These are phyloP conservation scores for Otolemur crassicaudatus DNA, from an alignment of 2,797 vertebrate genomes.

Conservation along the genomic window DNA sequence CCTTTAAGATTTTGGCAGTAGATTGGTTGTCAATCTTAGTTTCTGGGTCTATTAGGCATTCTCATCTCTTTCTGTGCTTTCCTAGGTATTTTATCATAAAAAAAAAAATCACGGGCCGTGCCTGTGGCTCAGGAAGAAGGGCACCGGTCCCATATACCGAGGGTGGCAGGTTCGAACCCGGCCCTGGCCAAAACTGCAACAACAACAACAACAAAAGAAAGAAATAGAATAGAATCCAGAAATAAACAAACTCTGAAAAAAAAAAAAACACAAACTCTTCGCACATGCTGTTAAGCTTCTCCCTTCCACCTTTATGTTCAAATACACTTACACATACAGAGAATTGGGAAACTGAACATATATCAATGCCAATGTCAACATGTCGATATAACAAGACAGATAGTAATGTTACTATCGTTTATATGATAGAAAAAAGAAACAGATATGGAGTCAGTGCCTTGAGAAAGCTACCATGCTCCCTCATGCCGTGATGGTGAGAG, in stretches of 20 bases:
- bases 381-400: not conserved
- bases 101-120: not conserved
- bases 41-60: conserved; percentile 69
- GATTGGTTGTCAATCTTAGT: conserved; percentile 79
- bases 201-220: too few relatives aligned
- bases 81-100: conserved; percentile 52
- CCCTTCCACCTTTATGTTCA: not conserved
- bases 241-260: too few relatives aligned
- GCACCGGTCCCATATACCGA: too few relatives aligned
- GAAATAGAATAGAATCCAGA: too few relatives aligned
- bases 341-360: not conserved
- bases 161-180: too few relatives aligned
- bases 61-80: conserved; percentile 68
- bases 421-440: not conserved
- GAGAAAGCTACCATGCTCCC: not conserved
- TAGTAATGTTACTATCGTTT: not conserved
- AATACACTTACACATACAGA: not conserved
- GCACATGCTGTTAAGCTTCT: not conserved
- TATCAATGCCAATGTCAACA: not conserved
- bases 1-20: conserved; percentile 76
- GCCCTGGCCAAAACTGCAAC: too few relatives aligned
- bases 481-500: not conserved
- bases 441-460: not conserved
- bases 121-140: too few relatives aligned
- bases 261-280: conserved; percentile 59